A percentile compares a stretch with the other conserved stretches of the same genome.
These are phyloP conservation scores for Anoplius nigerrimus DNA, from an alignment of 2,888 invertebrate genomes.

Conservation along the genomic window DNA sequence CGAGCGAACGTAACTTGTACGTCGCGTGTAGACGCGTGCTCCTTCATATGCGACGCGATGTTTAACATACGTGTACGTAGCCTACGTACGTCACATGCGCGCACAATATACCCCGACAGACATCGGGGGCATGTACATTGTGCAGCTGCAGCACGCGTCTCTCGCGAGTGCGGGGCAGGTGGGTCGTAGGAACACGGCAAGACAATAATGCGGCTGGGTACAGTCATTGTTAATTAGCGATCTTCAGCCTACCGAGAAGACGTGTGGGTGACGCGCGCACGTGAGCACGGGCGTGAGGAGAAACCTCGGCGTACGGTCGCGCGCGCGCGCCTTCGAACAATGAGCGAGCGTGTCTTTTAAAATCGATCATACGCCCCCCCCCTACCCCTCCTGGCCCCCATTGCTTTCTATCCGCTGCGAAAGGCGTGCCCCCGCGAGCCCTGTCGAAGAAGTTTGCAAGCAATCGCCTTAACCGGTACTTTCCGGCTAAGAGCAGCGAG, in stretches of 20 bases:
- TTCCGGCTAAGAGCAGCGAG: background rate
- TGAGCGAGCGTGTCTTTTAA: constrained; percentile 50
- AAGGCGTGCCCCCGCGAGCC: constrained; percentile 6
- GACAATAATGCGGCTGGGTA: constrained; percentile 65
- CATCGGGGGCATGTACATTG: background rate
- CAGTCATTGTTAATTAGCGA: constrained; percentile 69
- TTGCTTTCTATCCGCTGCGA: constrained; percentile 34
- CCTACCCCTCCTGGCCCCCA: constrained; percentile 4
- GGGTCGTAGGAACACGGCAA: constrained; percentile 55
- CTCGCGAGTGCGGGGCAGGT: constrained; percentile 58
- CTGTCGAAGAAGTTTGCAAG: background rate
- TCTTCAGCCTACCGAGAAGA: constrained; percentile 57
- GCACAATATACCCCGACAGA: background rate
- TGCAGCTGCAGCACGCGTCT: constrained; percentile 41
- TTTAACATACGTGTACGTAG: background rate
- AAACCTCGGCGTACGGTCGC: constrained; percentile 12
- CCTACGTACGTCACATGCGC: background rate
- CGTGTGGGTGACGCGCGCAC: constrained; percentile 60
- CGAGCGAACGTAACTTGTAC: constrained; percentile 5
- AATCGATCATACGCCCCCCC: constrained; percentile 44
- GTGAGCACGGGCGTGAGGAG: constrained; percentile 24
- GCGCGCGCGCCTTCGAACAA: background rate
- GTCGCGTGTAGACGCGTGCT: constrained; percentile 6
- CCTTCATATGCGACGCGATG: constrained; percentile 3
- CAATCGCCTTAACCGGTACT: constrained; percentile 1